A percentile compares a stretch with the other conserved stretches of the same genome.
phyloP scores from a whole-genome alignment of 2,888 invertebrate genomes.

The Lasioglossum calceatum region DNA sequence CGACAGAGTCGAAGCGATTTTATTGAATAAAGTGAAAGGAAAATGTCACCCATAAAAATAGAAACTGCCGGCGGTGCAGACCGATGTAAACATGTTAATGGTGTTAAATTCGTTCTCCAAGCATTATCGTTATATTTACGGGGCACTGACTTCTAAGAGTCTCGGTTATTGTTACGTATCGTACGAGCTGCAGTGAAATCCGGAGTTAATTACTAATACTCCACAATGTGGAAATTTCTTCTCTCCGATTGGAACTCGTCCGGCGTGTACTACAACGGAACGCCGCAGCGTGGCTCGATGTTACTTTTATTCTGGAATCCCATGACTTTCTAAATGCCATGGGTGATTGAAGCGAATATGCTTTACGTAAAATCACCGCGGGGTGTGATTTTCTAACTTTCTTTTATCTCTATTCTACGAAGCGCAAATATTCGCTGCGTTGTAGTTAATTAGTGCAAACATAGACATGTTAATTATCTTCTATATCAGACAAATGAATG shows the following conservation, averaged over 20 bases:
- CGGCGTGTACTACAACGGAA: neutral
- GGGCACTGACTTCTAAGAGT: constrained; percentile 25
- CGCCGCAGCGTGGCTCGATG: no score
- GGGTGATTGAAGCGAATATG: neutral
- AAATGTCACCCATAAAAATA: constrained; percentile 17
- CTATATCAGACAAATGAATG: neutral
- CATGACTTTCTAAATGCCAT: constrained; percentile 7
- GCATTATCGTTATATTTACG: constrained; percentile 28
- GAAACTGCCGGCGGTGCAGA: neutral
- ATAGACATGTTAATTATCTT: neutral
- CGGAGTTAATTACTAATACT: neutral
- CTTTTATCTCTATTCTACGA: neutral
- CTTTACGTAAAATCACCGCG: neutral
- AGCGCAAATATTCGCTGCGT: neutral
- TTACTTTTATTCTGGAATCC: neutral
- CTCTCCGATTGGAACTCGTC: constrained; percentile 3
- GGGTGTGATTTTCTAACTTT: neutral
- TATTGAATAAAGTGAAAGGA: constrained; percentile 23
- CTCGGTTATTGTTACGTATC: neutral
- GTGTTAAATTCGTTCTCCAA: constrained; percentile 19
- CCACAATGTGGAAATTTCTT: constrained; percentile 2
- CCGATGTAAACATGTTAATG: constrained; percentile 21
- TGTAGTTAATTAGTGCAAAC: neutral
- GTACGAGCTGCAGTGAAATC: neutral
- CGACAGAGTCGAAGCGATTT: constrained; percentile 16